phyloP scores from a whole-genome alignment of 2,797 vertebrate species.

The Fratercula arctica region DNA sequence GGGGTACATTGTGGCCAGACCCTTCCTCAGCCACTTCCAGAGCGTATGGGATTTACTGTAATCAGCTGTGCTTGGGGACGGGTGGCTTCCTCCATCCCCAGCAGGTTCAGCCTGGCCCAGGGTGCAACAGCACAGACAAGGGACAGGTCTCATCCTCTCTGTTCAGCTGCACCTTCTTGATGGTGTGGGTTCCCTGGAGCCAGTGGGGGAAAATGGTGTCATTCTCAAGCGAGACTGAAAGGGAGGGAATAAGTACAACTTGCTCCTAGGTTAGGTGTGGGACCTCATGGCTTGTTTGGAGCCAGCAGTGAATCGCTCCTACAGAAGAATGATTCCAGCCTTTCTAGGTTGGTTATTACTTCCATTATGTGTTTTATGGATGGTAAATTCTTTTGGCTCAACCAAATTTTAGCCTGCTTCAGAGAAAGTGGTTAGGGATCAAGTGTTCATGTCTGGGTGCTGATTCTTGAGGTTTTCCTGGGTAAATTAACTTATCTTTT shows the following conservation, averaged over 20 bases:
- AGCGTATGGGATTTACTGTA: not conserved
- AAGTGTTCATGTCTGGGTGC: not conserved
- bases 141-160: not conserved
- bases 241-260: not conserved
- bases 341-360: not conserved
- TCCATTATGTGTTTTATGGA: not conserved
- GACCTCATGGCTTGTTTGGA: not conserved
- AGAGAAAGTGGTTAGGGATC: not conserved
- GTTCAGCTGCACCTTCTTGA: not conserved
- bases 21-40: not conserved
- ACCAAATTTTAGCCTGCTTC: not conserved
- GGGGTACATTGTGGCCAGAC: not conserved
- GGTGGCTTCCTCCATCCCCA: not conserved
- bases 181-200: not conserved
- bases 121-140: not conserved
- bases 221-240: not conserved
- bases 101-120: not conserved
- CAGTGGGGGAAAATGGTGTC: not conserved
- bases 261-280: not conserved
- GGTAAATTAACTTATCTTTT: not conserved
- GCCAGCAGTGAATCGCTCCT: not conserved
- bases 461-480: not conserved
- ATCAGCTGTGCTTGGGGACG: fast-evolving
- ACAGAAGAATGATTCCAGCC: not conserved
- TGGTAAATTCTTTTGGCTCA: not conserved